Base-by-base conservation (phyloP, 2,888 invertebrate genomes). In the Hypsopygia costalis region DNA sequence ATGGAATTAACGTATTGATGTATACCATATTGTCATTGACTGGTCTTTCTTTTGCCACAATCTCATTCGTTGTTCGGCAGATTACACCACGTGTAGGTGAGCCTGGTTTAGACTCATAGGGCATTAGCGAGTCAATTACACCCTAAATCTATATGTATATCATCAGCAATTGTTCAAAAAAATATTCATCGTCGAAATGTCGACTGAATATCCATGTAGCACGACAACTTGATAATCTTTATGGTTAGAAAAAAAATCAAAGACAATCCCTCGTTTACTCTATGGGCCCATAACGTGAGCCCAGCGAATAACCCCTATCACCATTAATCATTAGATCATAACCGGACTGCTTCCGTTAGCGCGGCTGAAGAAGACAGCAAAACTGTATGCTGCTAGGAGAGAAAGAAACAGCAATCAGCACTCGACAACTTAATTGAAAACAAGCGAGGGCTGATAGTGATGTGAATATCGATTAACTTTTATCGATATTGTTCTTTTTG, bases 401-500 rank as follows among this genome's bases (percentile, higher is more conserved):
- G 56, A 74, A 43, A 41, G 63, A 57, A 68, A 76, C 35, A 29
- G 44, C 40, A 39, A 36, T 38, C 46, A 44, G 46, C 57, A 69
- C 66, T 69, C 69, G 69, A 83, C 82, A 80, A 81, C 82, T 83
- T 82, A 82, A 86, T 86, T 82, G 80, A 80, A 83, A 73, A 70
- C 62, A 67, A 67, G 63, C 59, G 65, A 59, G 51, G 57, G 44
- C 43, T 39, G 40, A 36, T 66, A 77, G 69, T 47, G 71, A 53
- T 49, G 67, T 43, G 50, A 36, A 21, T 29, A 44, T 58, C 63
- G 63, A 63, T 35, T 11, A 10, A 22, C 16, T 16, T 12, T 16
- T 6, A 22, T 22, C 33, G n/a, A n/a, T 33, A n/a, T 33, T 2
- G 20, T 33, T 5, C n/a, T n/a, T n/a, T n/a, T n/a, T n/a, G n/a